Evolutionary conservation across 2,797 vertebrate species (phyloP).

Genomic region (Botia almorhae): DNA sequence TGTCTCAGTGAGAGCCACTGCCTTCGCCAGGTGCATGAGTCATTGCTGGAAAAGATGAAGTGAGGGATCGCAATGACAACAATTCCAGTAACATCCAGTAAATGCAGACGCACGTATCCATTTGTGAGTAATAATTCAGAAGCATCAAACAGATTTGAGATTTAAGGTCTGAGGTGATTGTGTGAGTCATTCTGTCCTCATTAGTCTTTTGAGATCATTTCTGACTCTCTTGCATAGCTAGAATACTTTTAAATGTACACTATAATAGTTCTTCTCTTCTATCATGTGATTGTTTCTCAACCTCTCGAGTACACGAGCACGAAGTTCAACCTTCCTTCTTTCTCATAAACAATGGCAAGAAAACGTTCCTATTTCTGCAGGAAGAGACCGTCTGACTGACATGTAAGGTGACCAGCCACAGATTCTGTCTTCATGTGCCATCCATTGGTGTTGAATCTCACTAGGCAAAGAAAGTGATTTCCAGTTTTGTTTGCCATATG

Average conservation of each 20-base stretch:
- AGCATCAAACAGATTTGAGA: constrained; percentile 13
- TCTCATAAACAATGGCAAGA: no score
- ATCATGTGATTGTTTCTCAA: no score
- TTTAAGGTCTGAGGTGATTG: background rate
- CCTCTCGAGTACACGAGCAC: no score
- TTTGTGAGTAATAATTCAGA: background rate
- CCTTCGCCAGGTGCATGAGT: constrained; percentile 4
- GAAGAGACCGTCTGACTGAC: no score
- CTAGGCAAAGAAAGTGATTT: background rate
- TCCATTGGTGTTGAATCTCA: background rate
- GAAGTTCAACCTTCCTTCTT: no score
- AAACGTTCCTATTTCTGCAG: no score
- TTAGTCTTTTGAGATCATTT: constrained; percentile 34
- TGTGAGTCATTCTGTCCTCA: constrained; percentile 40
- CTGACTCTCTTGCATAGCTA: background rate
- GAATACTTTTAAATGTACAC: no score
- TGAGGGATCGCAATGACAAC: no score
- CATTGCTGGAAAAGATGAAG: background rate
- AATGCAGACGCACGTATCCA: background rate
- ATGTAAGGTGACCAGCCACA: no score
- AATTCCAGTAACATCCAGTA: background rate
- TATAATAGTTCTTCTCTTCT: no score
- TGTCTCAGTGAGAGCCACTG: background rate
- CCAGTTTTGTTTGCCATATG: background rate
- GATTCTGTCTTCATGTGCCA: no score